These are phyloP conservation scores for Ceyx melanurus DNA, from an alignment of 2,113 vertebrate species.

Conservation along the genomic window DNA sequence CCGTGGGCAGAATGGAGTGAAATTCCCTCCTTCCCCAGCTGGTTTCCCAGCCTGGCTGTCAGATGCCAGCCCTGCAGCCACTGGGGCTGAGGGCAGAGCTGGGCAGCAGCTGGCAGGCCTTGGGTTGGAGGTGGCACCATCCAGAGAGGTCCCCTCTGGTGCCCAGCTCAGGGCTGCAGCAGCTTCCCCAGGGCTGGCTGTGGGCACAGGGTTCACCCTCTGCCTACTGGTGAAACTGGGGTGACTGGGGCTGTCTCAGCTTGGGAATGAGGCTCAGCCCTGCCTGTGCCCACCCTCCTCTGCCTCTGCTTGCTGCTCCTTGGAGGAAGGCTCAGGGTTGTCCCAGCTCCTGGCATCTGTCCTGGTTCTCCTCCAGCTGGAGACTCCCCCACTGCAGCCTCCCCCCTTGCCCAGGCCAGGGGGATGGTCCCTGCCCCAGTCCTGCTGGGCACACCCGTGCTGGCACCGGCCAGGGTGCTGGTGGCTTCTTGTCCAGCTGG, in stretches of 20 bases:
- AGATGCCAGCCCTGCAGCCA: not conserved
- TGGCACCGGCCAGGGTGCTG: too few species aligned
- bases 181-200: not conserved
- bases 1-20: not conserved
- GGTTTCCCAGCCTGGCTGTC: not conserved
- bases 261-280: too few species aligned
- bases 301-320: too few species aligned
- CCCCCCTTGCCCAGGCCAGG: too few species aligned
- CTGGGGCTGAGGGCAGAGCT: not conserved
- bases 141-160: not conserved
- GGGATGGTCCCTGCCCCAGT: too few species aligned
- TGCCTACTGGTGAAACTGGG: not conserved
- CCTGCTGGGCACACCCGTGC: too few species aligned
- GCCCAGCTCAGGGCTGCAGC: not conserved
- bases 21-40: not conserved
- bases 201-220: not conserved
- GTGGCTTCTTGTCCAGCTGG: too few species aligned
- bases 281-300: not conserved
- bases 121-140: not conserved
- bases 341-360: too few species aligned
- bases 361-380: too few species aligned
- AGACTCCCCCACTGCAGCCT: too few species aligned
- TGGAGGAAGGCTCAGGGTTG: too few species aligned
- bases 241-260: not conserved
- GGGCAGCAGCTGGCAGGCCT: not conserved